Base-by-base conservation (phyloP, 2,113 vertebrate species). In the Prolemur simus region DNA sequence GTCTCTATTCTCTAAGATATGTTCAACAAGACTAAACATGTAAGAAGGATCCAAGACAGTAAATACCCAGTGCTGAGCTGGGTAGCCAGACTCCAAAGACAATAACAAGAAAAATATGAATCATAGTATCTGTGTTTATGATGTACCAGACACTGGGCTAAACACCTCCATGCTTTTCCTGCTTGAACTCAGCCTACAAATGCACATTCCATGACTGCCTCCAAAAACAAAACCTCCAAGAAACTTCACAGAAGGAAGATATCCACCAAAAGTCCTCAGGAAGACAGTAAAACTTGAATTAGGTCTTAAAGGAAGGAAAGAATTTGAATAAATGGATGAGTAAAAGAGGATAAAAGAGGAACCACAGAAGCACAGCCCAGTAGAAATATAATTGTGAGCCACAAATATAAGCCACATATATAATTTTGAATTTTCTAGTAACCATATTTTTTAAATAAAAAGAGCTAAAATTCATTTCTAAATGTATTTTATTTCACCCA, bases 401-500 rank as follows among this genome's bases (percentile, higher is more conserved):
- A 94, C 89, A 83, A 69, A 89, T 37, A 83, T 20, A 89, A 94
- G 32, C 37, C 82, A 91, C 25, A 3, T 4, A 6, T 5, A 11
- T 10, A 37, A 49, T 47, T 82, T 74, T 68, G 42, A 58, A 47
- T 88, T 20, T 87, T 45, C 84, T 83, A 34, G 23, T 34, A 52
- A 56, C 17, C 84, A 78, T 37, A 37, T 69, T 80, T 96, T 93
- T 74, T 32, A 76, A 82, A 78, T 34, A 76, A 83, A 84, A 66
- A 86, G 25, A 92, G n/a, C 21, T 81, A 58, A 94, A 94, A 93
- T 63, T 69, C 52, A 71, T 10, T 77, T 93, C 80, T 7, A 45
- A 88, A n/a, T 69, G 17, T 13, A 82, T 74, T 96, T 88, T 83
- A 56, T 34, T 78, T 42, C 69, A 56, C 39, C 27, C 21, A 83